Percentiles rank a stretch among this genome's conserved stretches.
Evolutionary conservation across 1,140 invertebrate species (phyloP).

Genomic region (Bombus haemorrhoidalis): DNA sequence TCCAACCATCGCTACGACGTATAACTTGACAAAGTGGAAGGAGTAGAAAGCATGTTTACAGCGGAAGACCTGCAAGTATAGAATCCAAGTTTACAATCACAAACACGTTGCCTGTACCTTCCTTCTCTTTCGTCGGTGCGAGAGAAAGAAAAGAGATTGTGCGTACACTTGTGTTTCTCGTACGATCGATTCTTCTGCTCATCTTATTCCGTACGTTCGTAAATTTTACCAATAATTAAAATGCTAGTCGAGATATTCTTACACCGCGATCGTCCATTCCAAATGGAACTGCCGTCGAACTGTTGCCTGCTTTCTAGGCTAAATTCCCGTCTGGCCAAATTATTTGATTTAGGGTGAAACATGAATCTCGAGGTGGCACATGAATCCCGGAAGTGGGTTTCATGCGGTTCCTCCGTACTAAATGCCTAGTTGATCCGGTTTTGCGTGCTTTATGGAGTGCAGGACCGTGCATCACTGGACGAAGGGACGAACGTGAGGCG

Average conservation of each 20-base stretch:
- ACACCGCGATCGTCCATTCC: no score
- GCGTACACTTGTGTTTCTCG: not conserved
- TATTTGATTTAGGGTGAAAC: slow-evolving; percentile 11
- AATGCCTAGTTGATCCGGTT: slow-evolving; percentile 57
- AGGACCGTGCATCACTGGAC: slow-evolving; percentile 26
- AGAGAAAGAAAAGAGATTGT: not conserved
- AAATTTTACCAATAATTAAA: no score
- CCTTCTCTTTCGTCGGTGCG: not conserved
- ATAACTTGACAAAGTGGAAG: slow-evolving; percentile 44
- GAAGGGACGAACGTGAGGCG: slow-evolving; percentile 58
- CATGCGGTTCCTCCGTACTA: slow-evolving; percentile 47
- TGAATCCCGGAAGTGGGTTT: slow-evolving; percentile 53
- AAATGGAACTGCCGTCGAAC: no score
- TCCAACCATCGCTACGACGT: not conserved
- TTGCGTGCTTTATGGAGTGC: slow-evolving; percentile 65
- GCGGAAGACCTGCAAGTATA: slow-evolving; percentile 18
- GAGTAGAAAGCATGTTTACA: slow-evolving; percentile 46
- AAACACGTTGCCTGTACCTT: not conserved
- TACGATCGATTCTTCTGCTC: no score
- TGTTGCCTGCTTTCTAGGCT: no score
- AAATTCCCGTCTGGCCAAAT: no score
- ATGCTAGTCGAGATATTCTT: no score
- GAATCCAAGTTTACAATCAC: slow-evolving; percentile 23
- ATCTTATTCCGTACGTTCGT: no score
- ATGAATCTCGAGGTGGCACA: slow-evolving; percentile 52